phyloP scores from a whole-genome alignment of 1,140 invertebrate genomes.

The Trissolcus basalis region DNA sequence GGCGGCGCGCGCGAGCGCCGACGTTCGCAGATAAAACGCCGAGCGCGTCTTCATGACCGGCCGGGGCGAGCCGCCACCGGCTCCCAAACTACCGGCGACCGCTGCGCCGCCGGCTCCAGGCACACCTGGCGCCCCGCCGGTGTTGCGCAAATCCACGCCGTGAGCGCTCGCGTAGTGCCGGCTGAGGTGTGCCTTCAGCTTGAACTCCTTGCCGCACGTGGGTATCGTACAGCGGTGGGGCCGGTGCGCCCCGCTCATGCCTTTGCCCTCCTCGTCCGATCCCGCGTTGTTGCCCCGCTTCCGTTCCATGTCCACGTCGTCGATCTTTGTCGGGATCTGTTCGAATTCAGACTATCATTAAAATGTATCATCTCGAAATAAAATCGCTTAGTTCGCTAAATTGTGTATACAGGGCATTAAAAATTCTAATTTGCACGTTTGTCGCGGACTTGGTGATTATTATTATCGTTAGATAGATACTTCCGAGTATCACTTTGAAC shows the following conservation, averaged over 20 bases:
- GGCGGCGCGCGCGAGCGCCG: conserved; percentile 90
- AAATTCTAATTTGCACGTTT: too few relatives aligned
- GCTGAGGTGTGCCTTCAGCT: conserved; percentile 92
- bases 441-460: too few relatives aligned
- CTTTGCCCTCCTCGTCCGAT: conserved; percentile 75
- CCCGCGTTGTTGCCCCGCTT: conserved; percentile 67
- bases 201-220: conserved; percentile 95
- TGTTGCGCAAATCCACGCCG: conserved; percentile 80
- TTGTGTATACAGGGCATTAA: too few relatives aligned
- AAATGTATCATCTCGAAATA: conserved; percentile 9
- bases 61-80: conserved; percentile 81
- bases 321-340: conserved; percentile 77
- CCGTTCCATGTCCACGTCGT: conserved; percentile 76
- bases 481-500: too few relatives aligned
- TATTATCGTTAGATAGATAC: too few relatives aligned
- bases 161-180: conserved; percentile 95
- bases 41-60: conserved; percentile 98
- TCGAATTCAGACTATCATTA: conserved; percentile 6
- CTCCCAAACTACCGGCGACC: conserved; percentile 70
- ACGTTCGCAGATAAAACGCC: conserved; percentile 95
- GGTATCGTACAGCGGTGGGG: conserved; percentile 92
- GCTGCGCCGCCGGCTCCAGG: conserved; percentile 29
- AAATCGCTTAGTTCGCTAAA: too few relatives aligned
- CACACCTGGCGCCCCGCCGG: conserved; percentile 15
- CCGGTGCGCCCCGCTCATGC: conserved; percentile 81